A percentile compares a stretch with the other conserved stretches of the same genome.
Conservation (phyloP, 30 jellyfish, hydroid and myxozoan species). For the Pseudorhiza aurosa region DNA sequence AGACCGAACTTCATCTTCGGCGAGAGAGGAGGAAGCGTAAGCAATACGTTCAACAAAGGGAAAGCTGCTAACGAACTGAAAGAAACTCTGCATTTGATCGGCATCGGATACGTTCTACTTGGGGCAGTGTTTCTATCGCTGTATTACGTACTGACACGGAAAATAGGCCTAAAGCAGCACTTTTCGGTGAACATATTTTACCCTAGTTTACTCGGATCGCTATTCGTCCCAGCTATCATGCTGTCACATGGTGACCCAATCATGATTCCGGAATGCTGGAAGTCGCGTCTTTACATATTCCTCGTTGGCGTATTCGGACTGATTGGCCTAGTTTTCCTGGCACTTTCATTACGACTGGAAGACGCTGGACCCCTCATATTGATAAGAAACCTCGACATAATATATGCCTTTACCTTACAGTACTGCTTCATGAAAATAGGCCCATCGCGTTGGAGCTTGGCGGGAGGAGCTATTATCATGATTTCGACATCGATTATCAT, state of each 20-base stretch:
- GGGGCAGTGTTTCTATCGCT: slow-evolving; percentile 80
- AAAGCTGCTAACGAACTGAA: slow-evolving; percentile 15
- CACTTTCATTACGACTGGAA: slow-evolving; percentile 72
- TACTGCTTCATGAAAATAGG: slow-evolving; percentile 36
- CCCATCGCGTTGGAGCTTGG: slow-evolving; percentile 67
- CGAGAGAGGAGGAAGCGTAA: slow-evolving; percentile 15
- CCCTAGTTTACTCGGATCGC: slow-evolving; percentile 78
- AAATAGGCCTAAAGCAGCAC: slow-evolving; percentile 42
- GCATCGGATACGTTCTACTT: slow-evolving; percentile 60
- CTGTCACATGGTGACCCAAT: slow-evolving; percentile 20
- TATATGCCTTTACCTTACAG: slow-evolving; percentile 76
- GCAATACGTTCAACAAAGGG: slow-evolving; percentile 21
- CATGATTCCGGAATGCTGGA: slow-evolving; percentile 60
- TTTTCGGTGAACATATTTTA: slow-evolving; percentile 48
- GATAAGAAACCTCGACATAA: slow-evolving; percentile 79
- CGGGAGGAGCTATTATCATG: slow-evolving; percentile 66
- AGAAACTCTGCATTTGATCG: slow-evolving; percentile 51
- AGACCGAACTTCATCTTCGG: slow-evolving; percentile 81
- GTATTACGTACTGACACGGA: slow-evolving; percentile 75
- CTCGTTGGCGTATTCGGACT: slow-evolving; percentile 70
- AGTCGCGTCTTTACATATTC: slow-evolving; percentile 20
- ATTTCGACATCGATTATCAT: slow-evolving; percentile 32
- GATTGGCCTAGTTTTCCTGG: slow-evolving; percentile 48
- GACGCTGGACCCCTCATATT: slow-evolving; percentile 80
- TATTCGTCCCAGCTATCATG: slow-evolving; percentile 59